These are phyloP conservation scores for Upupa epops DNA, from an alignment of 2,113 vertebrate species.

Conservation along the genomic window DNA sequence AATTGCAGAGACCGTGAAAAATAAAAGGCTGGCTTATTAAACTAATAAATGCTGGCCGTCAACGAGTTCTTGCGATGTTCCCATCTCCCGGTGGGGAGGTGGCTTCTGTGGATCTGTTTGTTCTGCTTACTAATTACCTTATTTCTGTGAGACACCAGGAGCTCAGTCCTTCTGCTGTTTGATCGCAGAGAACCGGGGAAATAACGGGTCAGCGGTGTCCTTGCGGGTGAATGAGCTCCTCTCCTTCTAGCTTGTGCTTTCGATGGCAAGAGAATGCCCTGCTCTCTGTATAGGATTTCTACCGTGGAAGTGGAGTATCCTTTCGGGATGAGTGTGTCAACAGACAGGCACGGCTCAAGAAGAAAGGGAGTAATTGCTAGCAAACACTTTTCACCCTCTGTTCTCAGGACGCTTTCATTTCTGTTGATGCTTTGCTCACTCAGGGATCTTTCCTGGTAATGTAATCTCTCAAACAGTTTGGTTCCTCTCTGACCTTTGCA, in stretches of 20 bases:
- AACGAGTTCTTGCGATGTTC: not conserved
- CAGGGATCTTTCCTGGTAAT: constrained; percentile 20
- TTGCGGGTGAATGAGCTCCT: not conserved
- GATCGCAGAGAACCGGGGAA: not conserved
- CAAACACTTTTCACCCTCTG: constrained; percentile 40
- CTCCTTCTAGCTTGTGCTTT: not conserved
- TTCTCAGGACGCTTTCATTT: constrained; percentile 22
- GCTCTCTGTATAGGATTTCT: constrained; percentile 11
- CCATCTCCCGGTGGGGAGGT: not conserved
- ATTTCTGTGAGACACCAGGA: not conserved
- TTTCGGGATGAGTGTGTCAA: constrained; percentile 29
- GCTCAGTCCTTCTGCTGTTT: not conserved
- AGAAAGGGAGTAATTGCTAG: constrained; percentile 43
- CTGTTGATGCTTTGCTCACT: constrained; percentile 26
- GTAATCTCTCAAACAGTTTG: constrained; percentile 16
- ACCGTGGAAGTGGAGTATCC: not conserved
- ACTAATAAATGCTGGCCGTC: not conserved
- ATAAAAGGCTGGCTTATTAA: not conserved
- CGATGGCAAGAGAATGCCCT: constrained; percentile 7
- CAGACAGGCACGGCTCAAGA: constrained; percentile 32
- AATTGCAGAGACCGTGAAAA: not conserved
- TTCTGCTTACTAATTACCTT: not conserved
- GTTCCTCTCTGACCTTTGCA: constrained; percentile 43
- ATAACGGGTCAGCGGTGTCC: not conserved
- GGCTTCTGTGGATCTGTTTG: not conserved